Conservation (phyloP, 2,888 invertebrate genomes). For the Acanthosepion lycidas region DNA sequence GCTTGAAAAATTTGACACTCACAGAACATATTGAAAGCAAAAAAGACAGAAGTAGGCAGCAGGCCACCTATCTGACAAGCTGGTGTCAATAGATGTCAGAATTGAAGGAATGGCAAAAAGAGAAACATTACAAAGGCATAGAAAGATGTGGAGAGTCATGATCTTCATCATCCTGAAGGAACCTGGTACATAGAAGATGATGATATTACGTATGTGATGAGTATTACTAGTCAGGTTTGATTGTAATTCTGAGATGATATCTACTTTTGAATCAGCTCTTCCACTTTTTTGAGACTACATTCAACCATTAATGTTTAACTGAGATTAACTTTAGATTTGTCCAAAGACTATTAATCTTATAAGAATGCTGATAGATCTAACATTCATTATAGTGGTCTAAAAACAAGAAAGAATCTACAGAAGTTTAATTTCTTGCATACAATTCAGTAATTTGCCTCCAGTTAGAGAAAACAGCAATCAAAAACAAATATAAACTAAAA, state of each 20-base stretch:
- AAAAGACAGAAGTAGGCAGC: too few relatives aligned
- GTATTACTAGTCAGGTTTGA: too few relatives aligned
- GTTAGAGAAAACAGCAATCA: neutral
- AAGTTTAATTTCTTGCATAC: neutral
- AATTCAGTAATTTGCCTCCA: neutral
- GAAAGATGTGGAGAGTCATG: too few relatives aligned
- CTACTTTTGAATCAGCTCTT: neutral
- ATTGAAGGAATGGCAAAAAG: too few relatives aligned
- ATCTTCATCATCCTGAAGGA: too few relatives aligned
- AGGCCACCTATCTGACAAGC: too few relatives aligned
- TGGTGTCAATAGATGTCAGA: too few relatives aligned
- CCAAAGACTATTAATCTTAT: neutral
- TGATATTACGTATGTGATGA: too few relatives aligned
- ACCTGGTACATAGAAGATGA: too few relatives aligned
- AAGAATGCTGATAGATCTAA: neutral
- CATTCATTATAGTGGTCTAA: neutral
- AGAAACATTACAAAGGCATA: too few relatives aligned
- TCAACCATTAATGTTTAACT: neutral
- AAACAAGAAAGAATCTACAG: neutral
- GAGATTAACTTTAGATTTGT: constrained; percentile 4
- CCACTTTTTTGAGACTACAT: neutral
- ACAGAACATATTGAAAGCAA: too few relatives aligned
- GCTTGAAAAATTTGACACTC: too few relatives aligned
- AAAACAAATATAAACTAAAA: neutral
- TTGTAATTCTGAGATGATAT: neutral